These are phyloP conservation scores for Phortica okadai DNA, from an alignment of 2,888 invertebrate genomes.

Conservation along the genomic window DNA sequence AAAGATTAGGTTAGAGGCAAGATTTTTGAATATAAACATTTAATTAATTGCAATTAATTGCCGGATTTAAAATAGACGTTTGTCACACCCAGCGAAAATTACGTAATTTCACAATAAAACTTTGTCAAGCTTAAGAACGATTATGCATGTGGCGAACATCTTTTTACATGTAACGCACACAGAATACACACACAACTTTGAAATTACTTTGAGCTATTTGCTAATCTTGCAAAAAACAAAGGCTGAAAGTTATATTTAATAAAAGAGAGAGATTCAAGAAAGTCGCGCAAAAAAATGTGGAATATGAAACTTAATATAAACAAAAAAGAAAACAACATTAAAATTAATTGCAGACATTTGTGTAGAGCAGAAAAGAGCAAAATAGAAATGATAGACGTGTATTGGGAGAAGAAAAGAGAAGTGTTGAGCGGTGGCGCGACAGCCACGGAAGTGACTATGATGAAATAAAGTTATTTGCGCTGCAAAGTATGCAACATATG, in stretches of 20 bases:
- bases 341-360: slow-evolving; percentile 57
- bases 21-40: too few species aligned
- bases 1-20: too few species aligned
- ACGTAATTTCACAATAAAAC: too few species aligned
- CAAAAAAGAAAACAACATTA: slow-evolving; percentile 46
- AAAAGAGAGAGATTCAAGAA: slow-evolving; percentile 5
- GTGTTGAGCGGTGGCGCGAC: not conserved
- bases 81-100: too few species aligned
- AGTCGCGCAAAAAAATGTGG: not conserved
- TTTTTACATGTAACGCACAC: not conserved
- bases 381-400: not conserved
- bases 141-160: not conserved
- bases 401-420: slow-evolving; percentile 5
- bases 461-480: slow-evolving; percentile 31
- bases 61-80: too few species aligned
- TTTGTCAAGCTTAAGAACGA: not conserved
- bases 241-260: slow-evolving; percentile 34
- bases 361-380: not conserved
- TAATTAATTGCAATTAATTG: too few species aligned
- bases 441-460: not conserved
- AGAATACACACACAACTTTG: slow-evolving; percentile 46
- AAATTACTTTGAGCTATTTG: slow-evolving; percentile 38
- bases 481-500: slow-evolving; percentile 22
- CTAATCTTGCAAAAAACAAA: slow-evolving; percentile 28
- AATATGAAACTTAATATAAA: slow-evolving; percentile 29